Percentiles rank a stretch among this genome's conserved stretches.
phyloP scores from a whole-genome alignment of 2,888 invertebrate species.

The Leptinotarsa rubiginosa region DNA sequence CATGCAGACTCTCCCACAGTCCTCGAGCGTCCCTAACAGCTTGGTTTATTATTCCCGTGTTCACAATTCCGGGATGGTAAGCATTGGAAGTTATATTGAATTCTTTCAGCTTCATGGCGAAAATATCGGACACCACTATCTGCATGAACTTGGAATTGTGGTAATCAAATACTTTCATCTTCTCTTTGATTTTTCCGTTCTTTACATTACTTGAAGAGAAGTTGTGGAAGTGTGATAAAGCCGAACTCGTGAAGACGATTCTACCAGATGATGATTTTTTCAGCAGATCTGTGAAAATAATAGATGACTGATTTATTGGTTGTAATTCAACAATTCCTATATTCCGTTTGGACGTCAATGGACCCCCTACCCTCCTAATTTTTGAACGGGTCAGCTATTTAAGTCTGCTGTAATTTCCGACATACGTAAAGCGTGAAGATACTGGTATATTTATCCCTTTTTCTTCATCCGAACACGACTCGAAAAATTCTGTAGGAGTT shows the following conservation, averaged over 20 bases:
- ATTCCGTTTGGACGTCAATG: no score
- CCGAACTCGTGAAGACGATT: slow-evolving; percentile 43
- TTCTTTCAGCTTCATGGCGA: slow-evolving; percentile 39
- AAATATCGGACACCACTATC: slow-evolving; percentile 39
- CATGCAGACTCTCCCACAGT: no score
- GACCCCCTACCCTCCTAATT: no score
- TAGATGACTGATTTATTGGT: no score
- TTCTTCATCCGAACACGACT: no score
- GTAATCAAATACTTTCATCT: slow-evolving; percentile 25
- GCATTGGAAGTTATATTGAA: slow-evolving; percentile 41
- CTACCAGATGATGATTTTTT: slow-evolving; percentile 42
- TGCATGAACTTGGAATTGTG: slow-evolving; percentile 38
- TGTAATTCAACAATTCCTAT: no score
- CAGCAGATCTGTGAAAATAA: slow-evolving; percentile 36
- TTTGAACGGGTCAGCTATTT: no score
- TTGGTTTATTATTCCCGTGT: slow-evolving; percentile 34
- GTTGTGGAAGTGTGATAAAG: slow-evolving; percentile 30
- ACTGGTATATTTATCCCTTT: no score
- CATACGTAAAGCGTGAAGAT: no score
- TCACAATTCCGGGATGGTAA: slow-evolving; percentile 42
- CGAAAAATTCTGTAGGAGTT: no score
- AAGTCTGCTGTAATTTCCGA: no score
- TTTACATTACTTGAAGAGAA: slow-evolving; percentile 8
- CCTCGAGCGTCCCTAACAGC: no score
- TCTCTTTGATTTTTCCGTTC: slow-evolving; percentile 16